Base-by-base conservation (phyloP, 2,888 invertebrate species). In the Athalia circularis region DNA sequence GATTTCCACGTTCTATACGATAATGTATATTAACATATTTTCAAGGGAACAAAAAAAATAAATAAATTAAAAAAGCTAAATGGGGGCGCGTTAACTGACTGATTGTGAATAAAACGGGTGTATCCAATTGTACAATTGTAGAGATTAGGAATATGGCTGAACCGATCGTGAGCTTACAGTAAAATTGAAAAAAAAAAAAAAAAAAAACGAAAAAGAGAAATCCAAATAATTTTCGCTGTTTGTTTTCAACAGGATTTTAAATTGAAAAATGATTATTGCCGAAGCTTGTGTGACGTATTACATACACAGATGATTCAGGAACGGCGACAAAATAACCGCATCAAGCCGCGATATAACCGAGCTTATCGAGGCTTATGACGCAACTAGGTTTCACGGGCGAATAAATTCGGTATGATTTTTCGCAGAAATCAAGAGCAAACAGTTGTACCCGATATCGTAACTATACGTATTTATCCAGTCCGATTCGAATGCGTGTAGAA, bases 221-320 rank as follows among this genome's bases (percentile, higher is more conserved):
- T 11, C 54, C n/a, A 11, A 54, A 29, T 29, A 29, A 29, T 29
- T 1, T 29, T 29, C 29, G 29, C 29, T 29, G 29, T 2, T 29
- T 29, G 29, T 29, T 29, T 29, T 29, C n/a, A 5, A 64, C 29
- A 45, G 64, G 11, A 11, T 5, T 64, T 45, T 9, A 43, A 43
- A 29, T 11, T 64, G 1, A n/a, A 64, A 64, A 64, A 64, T 64
- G 1, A 64, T 43, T 11, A 64, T 64, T 8, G 5, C 29, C 29
- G 15, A 61, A 61, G 61, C 29, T 29, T 2, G n/a, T 54, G n/a
- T 3, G n/a, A 54, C 43, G 65, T 47, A 11, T 9, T 7, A 9
- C 6, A 45, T 43, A 65, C 65, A 65, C 65, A 5, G 65, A 13
- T 65, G 43, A 64, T 64, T n/a, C 45, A 11, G 45, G n/a, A 67